Percentiles rank a stretch among this genome's conserved stretches.
These are phyloP conservation scores for Barypeithes pellucidus DNA, from an alignment of 2,888 invertebrate genomes.

Conservation along the genomic window DNA sequence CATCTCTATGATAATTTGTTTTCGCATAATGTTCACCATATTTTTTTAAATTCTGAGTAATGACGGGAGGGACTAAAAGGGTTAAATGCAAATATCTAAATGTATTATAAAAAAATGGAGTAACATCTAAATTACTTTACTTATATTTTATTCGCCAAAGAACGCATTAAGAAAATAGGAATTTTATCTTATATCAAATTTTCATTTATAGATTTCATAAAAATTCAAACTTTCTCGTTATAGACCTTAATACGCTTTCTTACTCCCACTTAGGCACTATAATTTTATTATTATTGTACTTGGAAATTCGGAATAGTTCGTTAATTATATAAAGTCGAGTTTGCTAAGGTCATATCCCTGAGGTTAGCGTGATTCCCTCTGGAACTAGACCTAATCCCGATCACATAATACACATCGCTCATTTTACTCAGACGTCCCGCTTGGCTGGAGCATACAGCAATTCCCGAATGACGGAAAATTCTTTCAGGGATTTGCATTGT, in stretches of 20 bases:
- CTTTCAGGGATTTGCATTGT: slow-evolving; percentile 38
- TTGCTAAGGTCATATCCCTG: background rate
- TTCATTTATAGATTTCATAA: too few relatives aligned
- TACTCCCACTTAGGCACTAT: background rate
- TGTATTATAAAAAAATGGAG: too few relatives aligned
- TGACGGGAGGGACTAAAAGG: too few relatives aligned
- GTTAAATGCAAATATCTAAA: too few relatives aligned
- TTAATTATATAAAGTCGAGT: slow-evolving; percentile 21
- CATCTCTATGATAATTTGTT: too few relatives aligned
- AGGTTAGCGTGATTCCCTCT: slow-evolving; percentile 20
- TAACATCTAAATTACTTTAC: too few relatives aligned
- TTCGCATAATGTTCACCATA: too few relatives aligned
- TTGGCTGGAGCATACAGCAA: slow-evolving; percentile 16
- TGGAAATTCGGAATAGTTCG: background rate
- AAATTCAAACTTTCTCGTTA: too few relatives aligned
- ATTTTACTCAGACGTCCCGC: slow-evolving; percentile 20
- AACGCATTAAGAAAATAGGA: too few relatives aligned
- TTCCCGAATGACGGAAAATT: slow-evolving; percentile 29
- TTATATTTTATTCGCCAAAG: too few relatives aligned
- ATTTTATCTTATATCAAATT: too few relatives aligned
- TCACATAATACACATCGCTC: slow-evolving; percentile 40
- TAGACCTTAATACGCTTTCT: background rate
- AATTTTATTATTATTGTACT: background rate
- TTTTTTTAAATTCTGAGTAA: too few relatives aligned
- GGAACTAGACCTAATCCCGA: slow-evolving; percentile 28